Base-by-base conservation (phyloP, 2,113 vertebrate species). In the Oceanites oceanicus region DNA sequence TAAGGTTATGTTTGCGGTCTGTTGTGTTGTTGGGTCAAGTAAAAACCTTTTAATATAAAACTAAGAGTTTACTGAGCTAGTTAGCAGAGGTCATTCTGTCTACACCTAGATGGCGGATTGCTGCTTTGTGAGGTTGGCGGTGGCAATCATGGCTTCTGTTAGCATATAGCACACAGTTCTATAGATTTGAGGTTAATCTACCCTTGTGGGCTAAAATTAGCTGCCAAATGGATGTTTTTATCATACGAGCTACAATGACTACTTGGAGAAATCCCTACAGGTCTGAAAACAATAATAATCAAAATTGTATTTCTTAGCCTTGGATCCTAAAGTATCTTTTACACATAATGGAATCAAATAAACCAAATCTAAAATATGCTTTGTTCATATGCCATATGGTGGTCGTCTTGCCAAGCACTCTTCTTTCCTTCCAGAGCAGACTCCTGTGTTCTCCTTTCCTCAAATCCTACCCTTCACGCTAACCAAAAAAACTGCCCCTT, bases 301-400 rank as follows among this genome's bases (percentile, higher is more conserved):
- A 84, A 76, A 88, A 83, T n/a, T 88, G 44, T 88, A 32, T 94
- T 95, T 86, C 90, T 93, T 93, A 93, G 85, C 62, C 63, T 53
- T 55, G 71, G 71, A 83, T 95, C 78, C 78, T 70, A 58, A 71
- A 50, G 21, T 93, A 44, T 96, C 88, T 92, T 90, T 94, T 95
- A 84, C 59, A 77, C 68, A 63, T 88, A 86, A 92, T 96, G 94
- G 65, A 96, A 83, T 95, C 82, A 93, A 90, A 94, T 67, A 11
- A 96, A 94, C 82, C 72, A 88, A 90, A 80, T 86, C 55, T 94
- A 84, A 96, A 93, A 77, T 84, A 80, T 76, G 55, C 92, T 93
- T 95, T 97, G 86, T 96, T 96, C 88, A 1, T 88, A 9, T 56
- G 90, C 92, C 96, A 92, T 93, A 61, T 56, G 55, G 38, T 74